Conservation (phyloP, 2,888 invertebrate genomes). For the Acanthosepion lycidas region DNA sequence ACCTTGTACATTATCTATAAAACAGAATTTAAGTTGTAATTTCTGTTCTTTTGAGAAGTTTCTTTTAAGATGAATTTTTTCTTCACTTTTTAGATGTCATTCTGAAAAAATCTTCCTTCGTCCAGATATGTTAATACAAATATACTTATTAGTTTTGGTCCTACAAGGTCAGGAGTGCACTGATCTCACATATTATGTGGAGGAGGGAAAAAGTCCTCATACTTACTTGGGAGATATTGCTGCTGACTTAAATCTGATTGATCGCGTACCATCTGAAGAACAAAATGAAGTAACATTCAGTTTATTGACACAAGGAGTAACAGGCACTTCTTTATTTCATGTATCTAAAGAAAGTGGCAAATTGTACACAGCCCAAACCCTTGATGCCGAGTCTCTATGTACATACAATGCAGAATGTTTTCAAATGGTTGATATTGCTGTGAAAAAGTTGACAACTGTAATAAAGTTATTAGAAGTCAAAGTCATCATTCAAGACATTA, state of each 20-base stretch:
- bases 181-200: neutral
- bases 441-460: neutral
- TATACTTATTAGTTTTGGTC: neutral
- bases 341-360: neutral
- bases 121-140: neutral
- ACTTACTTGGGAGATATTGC: conserved; percentile 20
- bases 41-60: too few species aligned
- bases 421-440: neutral
- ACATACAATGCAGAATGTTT: conserved; percentile 33
- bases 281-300: neutral
- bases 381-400: conserved; percentile 21
- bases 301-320: neutral
- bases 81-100: too few species aligned
- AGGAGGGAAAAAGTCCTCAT: neutral
- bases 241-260: neutral
- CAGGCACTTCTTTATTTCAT: conserved; percentile 8
- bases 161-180: neutral
- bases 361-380: neutral
- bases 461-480: neutral
- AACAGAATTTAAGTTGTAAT: too few species aligned
- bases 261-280: neutral
- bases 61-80: too few species aligned
- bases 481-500: neutral
- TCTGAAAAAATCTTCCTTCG: too few species aligned
- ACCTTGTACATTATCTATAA: too few species aligned